Evolutionary conservation across 2,888 invertebrate genomes (phyloP).

Genomic region (Tachystola acroxantha): DNA sequence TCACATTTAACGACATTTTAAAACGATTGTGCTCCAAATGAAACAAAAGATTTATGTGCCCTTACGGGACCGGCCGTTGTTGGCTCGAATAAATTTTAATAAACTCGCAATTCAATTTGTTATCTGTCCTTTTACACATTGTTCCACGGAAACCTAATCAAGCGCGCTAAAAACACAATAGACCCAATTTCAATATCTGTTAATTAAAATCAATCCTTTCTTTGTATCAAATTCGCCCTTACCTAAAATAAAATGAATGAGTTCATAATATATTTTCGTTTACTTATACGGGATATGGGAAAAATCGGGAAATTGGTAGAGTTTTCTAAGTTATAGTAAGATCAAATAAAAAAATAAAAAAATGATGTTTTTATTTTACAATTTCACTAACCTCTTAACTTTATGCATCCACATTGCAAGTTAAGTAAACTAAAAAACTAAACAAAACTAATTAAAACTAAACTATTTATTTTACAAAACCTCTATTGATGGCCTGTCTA

Average conservation of each 20-base stretch:
- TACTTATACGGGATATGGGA: too few species aligned
- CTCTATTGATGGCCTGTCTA: too few species aligned
- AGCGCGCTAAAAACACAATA: conserved; percentile 57
- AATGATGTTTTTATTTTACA: too few species aligned
- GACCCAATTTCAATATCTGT: conserved; percentile 57
- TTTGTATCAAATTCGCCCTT: conserved; percentile 31
- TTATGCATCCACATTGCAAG: too few species aligned
- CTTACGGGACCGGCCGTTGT: conserved; percentile 17
- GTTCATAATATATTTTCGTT: too few species aligned
- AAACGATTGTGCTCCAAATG: conserved; percentile 11
- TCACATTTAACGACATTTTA: conserved; percentile 9
- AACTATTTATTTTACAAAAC: too few species aligned
- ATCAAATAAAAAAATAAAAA: too few species aligned
- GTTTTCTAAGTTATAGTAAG: too few species aligned
- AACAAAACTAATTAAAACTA: too few species aligned
- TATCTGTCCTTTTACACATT: conserved; percentile 63
- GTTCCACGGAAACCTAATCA: conserved; percentile 66
- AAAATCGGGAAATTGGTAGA: too few species aligned
- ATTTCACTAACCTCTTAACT: too few species aligned
- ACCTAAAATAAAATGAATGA: conserved; percentile 17
- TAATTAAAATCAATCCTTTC: conserved; percentile 68
- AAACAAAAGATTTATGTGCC: conserved; percentile 35
- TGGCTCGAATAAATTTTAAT: conserved; percentile 49
- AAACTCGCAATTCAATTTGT: conserved; percentile 57
- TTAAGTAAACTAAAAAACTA: too few species aligned